These are phyloP conservation scores for Platynereis dumerilii DNA, from an alignment of 2,888 invertebrate genomes.

Conservation along the genomic window DNA sequence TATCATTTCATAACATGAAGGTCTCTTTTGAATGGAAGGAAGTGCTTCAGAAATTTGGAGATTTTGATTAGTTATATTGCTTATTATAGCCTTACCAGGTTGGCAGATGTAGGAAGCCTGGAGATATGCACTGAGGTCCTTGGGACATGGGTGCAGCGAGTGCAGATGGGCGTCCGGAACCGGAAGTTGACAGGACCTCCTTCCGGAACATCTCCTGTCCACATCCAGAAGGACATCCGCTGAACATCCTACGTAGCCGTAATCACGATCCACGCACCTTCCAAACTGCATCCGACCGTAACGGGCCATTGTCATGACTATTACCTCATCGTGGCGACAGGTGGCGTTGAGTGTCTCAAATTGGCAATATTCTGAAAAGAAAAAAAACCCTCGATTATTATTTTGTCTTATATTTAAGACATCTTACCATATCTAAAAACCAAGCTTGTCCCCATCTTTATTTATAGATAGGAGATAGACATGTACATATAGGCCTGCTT, in stretches of 20 bases:
- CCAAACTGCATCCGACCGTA: conserved; percentile 22
- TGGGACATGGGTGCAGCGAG: conserved; percentile 17
- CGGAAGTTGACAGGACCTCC: conserved; percentile 10
- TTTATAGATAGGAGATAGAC: too few species aligned
- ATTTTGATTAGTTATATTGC: too few species aligned
- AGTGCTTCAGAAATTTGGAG: too few species aligned
- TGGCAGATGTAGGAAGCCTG: conserved; percentile 16
- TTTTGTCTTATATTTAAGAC: too few species aligned
- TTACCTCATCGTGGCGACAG: conserved; percentile 17
- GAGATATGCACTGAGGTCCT: conserved; percentile 20
- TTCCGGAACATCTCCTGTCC: conserved; percentile 16
- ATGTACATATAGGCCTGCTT: too few species aligned
- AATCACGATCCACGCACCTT: conserved; percentile 21
- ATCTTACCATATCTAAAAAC: too few species aligned
- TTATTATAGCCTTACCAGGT: too few species aligned
- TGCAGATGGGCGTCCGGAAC: conserved; percentile 19
- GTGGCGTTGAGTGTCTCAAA: conserved; percentile 24
- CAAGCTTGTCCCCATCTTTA: too few species aligned
- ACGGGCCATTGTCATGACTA: conserved; percentile 15
- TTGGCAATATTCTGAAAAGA: conserved; percentile 17
- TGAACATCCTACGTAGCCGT: conserved; percentile 24
- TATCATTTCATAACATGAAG: too few species aligned
- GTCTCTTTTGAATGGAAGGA: too few species aligned
- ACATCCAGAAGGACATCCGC: conserved; percentile 20
- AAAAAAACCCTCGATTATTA: too few species aligned